Evolutionary conservation across 2,113 vertebrate species (phyloP), one percentile per base, ranked within the genome.

Genomic region (Pyxicephalus adspersus): DNA sequence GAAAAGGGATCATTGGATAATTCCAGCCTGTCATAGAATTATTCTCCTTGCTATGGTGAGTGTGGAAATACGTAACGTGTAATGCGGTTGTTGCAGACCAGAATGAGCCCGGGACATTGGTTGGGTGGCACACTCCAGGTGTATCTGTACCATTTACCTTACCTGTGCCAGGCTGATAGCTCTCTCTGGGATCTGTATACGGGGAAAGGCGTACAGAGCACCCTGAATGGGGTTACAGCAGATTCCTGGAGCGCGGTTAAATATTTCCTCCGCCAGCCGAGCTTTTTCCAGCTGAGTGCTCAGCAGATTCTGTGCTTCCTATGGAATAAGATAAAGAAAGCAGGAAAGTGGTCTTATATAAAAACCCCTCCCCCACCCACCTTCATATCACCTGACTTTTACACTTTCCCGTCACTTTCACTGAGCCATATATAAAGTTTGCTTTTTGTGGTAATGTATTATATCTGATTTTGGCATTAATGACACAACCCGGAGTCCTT

Each of bases 161-260:
- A 83, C 81, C 81, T 83, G n/a, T 7, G 81, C 81, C 60, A 60
- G 45, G n/a, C 31, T 58, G 19, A 83, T 7, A 4, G 81, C 81
- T 18, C 8, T 34, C 20, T 64, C 50, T 11, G 81, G 81, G 51
- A 83, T 77, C 11, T 77, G 29, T 22, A 83, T 52, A 29, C 73
- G 23, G 63, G 73, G 73, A 20, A 75, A 83, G n/a, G 73, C 58
- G 52, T 76, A 83, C 20, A 83, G 18, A 28, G 71, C 73, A 3
- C 81, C 81, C 20, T 67, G 81, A 29, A 77, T 54, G 20, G 73
- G 73, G 6, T 65, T 55, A 22, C 81, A 83, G 52, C 26, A 22
- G 58, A 83, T 67, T 22, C 81, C 81, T 2, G 60, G 60, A 13
- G 16, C 31, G 34, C 17, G 64, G 73, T 83, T 83, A 3, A 83